Conservation (phyloP, 2,888 invertebrate species). For the Acrobasis suavella region DNA sequence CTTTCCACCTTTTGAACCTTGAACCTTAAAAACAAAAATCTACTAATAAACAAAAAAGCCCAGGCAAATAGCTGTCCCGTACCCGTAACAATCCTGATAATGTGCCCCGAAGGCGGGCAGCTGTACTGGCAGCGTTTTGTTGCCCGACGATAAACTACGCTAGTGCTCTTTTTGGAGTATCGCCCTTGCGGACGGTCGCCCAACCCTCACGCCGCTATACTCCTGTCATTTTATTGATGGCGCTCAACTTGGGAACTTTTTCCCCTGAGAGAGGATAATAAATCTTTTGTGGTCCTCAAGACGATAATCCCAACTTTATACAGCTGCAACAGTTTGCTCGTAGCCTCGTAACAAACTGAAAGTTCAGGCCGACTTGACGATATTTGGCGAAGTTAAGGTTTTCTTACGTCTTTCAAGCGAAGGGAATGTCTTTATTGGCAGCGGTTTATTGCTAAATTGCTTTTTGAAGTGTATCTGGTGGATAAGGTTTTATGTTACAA, state of each 20-base stretch:
- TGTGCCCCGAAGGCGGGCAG: too few species aligned
- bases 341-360: not conserved
- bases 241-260: constrained; percentile 25
- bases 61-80: too few species aligned
- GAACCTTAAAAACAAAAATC: too few species aligned
- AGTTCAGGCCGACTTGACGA: not conserved
- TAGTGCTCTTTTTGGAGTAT: too few species aligned
- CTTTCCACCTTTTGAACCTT: too few species aligned
- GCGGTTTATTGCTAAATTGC: not conserved
- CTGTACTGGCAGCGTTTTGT: too few species aligned
- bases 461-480: not conserved
- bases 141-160: too few species aligned
- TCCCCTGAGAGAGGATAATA: constrained; percentile 28
- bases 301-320: constrained; percentile 21
- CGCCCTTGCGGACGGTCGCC: too few species aligned
- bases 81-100: too few species aligned
- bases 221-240: constrained; percentile 28
- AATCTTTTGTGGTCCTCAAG: constrained; percentile 27
- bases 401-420: not conserved
- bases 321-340: constrained; percentile 17
- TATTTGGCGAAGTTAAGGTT: not conserved
- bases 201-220: not conserved
- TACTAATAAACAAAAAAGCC: too few species aligned
- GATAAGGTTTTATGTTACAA: not conserved
- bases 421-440: not conserved